phyloP scores from a whole-genome alignment of 2,113 vertebrate genomes.

The Megaceryle maxima region DNA sequence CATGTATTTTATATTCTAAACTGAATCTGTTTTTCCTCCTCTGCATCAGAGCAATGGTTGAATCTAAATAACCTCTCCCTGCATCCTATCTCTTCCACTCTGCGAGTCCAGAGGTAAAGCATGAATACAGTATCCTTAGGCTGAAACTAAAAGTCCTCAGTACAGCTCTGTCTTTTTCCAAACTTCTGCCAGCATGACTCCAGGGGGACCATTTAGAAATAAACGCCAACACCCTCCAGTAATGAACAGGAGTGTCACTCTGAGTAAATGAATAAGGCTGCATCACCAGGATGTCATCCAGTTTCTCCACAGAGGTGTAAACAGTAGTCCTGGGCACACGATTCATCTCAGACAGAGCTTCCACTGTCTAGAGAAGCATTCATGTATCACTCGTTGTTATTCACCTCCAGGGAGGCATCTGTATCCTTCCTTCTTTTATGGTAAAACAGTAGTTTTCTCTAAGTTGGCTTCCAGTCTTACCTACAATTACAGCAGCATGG shows the following conservation, averaged over 20 bases:
- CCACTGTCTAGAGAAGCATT: background rate
- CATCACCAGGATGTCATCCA: background rate
- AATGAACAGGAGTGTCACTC: background rate
- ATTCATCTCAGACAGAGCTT: background rate
- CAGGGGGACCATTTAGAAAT: background rate
- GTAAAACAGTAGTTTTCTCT: background rate
- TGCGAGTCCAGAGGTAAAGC: background rate
- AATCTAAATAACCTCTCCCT: background rate
- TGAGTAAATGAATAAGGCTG: background rate
- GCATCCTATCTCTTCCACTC: background rate
- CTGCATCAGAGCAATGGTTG: background rate
- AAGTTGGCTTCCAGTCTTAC: background rate
- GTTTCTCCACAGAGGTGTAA: background rate
- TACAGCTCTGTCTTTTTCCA: background rate
- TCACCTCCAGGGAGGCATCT: background rate
- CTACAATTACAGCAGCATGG: background rate
- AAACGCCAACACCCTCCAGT: background rate
- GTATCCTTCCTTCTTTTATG: background rate
- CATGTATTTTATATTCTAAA: background rate
- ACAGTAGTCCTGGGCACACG: background rate
- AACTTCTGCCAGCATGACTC: background rate
- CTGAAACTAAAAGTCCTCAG: background rate
- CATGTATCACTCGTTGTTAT: background rate
- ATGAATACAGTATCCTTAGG: accelerated
- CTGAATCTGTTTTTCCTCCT: background rate